Percentiles rank a stretch among this genome's conserved stretches.
These are phyloP conservation scores for Gari tellinella DNA, from an alignment of 2,888 invertebrate species.

Conservation along the genomic window DNA sequence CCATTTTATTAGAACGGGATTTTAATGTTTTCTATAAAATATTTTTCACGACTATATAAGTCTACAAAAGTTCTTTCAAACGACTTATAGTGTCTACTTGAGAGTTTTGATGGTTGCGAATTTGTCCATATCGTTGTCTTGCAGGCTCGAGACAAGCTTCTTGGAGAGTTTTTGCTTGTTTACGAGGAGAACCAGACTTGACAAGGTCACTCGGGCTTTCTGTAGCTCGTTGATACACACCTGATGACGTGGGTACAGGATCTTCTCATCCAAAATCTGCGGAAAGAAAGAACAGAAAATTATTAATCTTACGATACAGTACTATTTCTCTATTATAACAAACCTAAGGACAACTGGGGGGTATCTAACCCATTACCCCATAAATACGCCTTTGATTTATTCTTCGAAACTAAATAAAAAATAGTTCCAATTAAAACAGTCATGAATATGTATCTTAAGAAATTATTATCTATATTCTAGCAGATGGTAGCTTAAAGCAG, in stretches of 20 bases:
- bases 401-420: too few relatives aligned
- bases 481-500: too few relatives aligned
- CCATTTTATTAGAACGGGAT: too few relatives aligned
- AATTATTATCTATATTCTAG: too few relatives aligned
- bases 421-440: too few relatives aligned
- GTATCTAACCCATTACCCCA: too few relatives aligned
- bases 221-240: slow-evolving; percentile 92
- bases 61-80: too few relatives aligned
- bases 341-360: background rate
- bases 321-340: background rate
- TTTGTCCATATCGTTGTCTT: slow-evolving; percentile 58
- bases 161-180: slow-evolving; percentile 83
- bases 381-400: too few relatives aligned
- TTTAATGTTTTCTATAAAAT: too few relatives aligned
- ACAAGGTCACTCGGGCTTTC: slow-evolving; percentile 91
- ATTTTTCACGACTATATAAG: too few relatives aligned
- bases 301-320: background rate
- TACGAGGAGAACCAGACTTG: slow-evolving; percentile 92
- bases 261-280: slow-evolving; percentile 91
- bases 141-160: slow-evolving; percentile 74
- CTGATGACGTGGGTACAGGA: slow-evolving; percentile 92
- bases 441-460: too few relatives aligned
- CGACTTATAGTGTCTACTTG: slow-evolving; percentile 49
- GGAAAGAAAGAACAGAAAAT: background rate
- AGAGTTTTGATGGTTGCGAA: slow-evolving; percentile 60